A percentile compares a stretch with the other conserved stretches of the same genome.
Evolutionary conservation across 1,140 invertebrate species (phyloP).

Genomic region (Heliconius himera): DNA sequence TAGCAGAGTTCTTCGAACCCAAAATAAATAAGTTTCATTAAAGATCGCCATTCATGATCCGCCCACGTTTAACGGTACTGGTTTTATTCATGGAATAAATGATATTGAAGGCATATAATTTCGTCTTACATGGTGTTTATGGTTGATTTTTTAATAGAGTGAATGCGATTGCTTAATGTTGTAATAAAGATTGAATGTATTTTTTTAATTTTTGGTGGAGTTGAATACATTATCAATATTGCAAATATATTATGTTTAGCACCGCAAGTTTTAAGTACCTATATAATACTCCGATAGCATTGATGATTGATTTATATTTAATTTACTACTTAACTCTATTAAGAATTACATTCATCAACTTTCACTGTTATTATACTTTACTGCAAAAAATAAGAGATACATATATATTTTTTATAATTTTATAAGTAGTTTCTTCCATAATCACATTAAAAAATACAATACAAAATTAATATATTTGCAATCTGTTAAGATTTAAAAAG

Average conservation of each 20-base stretch:
- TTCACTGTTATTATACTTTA: no score
- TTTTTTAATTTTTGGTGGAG: no score
- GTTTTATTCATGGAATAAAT: slow-evolving; percentile 40
- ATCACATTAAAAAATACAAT: not conserved
- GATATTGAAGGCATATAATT: slow-evolving; percentile 25
- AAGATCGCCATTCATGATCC: slow-evolving; percentile 50
- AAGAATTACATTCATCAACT: no score
- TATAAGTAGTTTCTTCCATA: not conserved
- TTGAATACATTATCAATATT: not conserved
- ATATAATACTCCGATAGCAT: no score
- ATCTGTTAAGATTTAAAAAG: slow-evolving; percentile 8
- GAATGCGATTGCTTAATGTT: slow-evolving; percentile 18
- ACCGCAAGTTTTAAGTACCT: no score
- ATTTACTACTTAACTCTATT: no score
- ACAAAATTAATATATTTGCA: not conserved
- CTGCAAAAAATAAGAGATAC: not conserved
- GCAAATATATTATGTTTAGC: not conserved
- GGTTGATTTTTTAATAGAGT: slow-evolving; percentile 14
- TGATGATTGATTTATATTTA: no score
- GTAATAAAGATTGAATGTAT: slow-evolving; percentile 16
- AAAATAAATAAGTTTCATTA: slow-evolving; percentile 50
- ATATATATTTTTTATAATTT: not conserved
- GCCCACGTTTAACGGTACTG: slow-evolving; percentile 55
- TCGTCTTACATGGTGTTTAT: slow-evolving; percentile 32
- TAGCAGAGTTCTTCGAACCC: slow-evolving; percentile 45